Evolutionary conservation across 2,888 invertebrate species (phyloP).

Genomic region (Galerucella nymphaeae): DNA sequence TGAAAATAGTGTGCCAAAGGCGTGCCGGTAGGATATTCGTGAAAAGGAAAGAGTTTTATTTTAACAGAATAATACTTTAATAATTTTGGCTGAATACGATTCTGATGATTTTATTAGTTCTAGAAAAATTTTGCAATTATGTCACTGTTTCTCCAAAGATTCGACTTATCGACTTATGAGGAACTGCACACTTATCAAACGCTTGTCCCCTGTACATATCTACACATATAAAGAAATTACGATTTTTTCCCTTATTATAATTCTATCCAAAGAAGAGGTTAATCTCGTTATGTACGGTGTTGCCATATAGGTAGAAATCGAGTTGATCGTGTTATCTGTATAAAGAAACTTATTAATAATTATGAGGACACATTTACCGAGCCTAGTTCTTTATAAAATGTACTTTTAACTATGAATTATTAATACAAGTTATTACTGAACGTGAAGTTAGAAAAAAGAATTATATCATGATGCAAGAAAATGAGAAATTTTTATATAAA

Average conservation of each 20-base stretch:
- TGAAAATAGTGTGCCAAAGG: too few relatives aligned
- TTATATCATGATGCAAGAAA: neutral
- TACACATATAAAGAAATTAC: slow-evolving; percentile 25
- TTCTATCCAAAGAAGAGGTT: slow-evolving; percentile 22
- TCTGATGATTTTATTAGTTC: too few relatives aligned
- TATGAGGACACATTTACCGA: slow-evolving; percentile 27
- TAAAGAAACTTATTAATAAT: slow-evolving; percentile 35
- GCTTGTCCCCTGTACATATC: too few relatives aligned
- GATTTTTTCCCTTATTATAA: slow-evolving; percentile 26
- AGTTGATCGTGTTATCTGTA: slow-evolving; percentile 26
- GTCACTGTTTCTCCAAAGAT: too few relatives aligned
- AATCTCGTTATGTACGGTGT: slow-evolving; percentile 25
- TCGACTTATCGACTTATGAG: too few relatives aligned
- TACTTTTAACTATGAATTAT: slow-evolving; percentile 30
- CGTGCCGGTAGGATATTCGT: too few relatives aligned
- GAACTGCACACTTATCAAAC: too few relatives aligned
- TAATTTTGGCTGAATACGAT: too few relatives aligned
- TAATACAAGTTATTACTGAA: slow-evolving; percentile 27
- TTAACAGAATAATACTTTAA: too few relatives aligned
- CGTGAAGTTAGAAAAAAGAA: slow-evolving; percentile 5
- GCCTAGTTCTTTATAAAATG: slow-evolving; percentile 17
- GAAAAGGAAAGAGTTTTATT: too few relatives aligned
- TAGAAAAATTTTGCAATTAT: too few relatives aligned
- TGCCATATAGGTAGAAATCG: slow-evolving; percentile 30
- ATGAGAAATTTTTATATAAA: neutral